Evolutionary conservation across 2,797 vertebrate species (phyloP).

Genomic region (Siniperca obscura): DNA sequence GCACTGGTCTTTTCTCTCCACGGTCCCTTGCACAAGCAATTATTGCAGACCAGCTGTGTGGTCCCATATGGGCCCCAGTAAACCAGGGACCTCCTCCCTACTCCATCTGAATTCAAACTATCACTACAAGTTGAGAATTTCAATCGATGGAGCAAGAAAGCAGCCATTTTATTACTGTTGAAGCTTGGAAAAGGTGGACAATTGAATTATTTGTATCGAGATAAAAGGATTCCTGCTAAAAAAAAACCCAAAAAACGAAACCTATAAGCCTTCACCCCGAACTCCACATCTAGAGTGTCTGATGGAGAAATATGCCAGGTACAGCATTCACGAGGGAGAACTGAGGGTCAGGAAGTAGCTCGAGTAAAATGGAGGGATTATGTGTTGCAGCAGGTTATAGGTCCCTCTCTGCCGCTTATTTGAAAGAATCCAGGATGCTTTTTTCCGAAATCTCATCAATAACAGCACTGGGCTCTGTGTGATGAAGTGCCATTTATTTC

Average conservation of each 20-base stretch:
- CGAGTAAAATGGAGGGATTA: slow-evolving; percentile 58
- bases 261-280: background rate
- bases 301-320: slow-evolving; percentile 60
- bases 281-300: slow-evolving; percentile 14
- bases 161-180: background rate
- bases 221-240: background rate
- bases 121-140: slow-evolving; percentile 4
- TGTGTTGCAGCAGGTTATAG: slow-evolving; percentile 63
- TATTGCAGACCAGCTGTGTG: slow-evolving; percentile 81
- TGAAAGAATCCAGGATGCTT: slow-evolving; percentile 68
- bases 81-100: slow-evolving; percentile 72
- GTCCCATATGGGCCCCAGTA: slow-evolving; percentile 66
- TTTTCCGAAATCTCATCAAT: slow-evolving; percentile 70
- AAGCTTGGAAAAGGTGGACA: background rate
- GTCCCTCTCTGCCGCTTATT: slow-evolving; percentile 65
- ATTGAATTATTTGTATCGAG: background rate
- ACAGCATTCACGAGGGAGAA: slow-evolving; percentile 37
- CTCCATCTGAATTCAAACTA: slow-evolving; percentile 32
- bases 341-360: slow-evolving; percentile 63
- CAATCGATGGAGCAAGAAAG: slow-evolving; percentile 13
- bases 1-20: slow-evolving; percentile 49
- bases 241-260: background rate
- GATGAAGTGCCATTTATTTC: slow-evolving; percentile 77
- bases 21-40: slow-evolving; percentile 75
- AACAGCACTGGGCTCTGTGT: slow-evolving; percentile 39